Evolutionary conservation across 2,113 vertebrate species (phyloP), one percentile per base, ranked within the genome.

Genomic region (Hemicordylus capensis): DNA sequence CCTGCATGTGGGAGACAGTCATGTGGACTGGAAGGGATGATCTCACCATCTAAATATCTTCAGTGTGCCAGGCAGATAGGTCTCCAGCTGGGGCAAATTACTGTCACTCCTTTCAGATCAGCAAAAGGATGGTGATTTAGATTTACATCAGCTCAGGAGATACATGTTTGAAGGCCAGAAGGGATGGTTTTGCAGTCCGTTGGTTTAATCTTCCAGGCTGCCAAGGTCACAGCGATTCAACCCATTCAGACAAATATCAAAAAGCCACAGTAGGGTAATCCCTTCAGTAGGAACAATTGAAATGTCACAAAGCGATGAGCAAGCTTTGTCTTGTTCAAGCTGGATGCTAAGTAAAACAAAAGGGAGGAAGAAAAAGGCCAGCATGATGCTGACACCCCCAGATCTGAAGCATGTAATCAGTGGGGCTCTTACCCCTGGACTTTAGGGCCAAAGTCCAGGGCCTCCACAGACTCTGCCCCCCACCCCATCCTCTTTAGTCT

Each of bases 71-170:
- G 84, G 84, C 66, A 80, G 67, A 85, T 14, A 74, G 28, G 39
- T 74, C 54, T 83, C 81, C 81, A 63, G 81, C 69, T 74, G 70
- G 69, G 67, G 56, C 66, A 79, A 79, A 80, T 79, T 80, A 73
- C 76, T 61, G 44, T 79, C 58, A 69, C 31, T 85, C 83, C 66
- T 72, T 79, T 85, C 39, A 37, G 37, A 80, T 73, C 56, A 80
- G 80, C 76, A 85, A 85, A 61, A 80, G 54, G 67, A 54, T 14
- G 3, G 66, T 73, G 84, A 85, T 80, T 85, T 80, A 85, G 84
- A 85, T 80, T 85, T 80, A 85, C 59, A 72, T 73, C 84, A 80
- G 56, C 56, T 79, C 84, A 15, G 76, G 67, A 80, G 84, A 72
- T 72, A 34, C 66, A 79, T n/a, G 42, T 61, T 61, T 63, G 66